Evolutionary conservation across 2,113 vertebrate species (phyloP).

Genomic region (Forbesichthys agassizii): DNA sequence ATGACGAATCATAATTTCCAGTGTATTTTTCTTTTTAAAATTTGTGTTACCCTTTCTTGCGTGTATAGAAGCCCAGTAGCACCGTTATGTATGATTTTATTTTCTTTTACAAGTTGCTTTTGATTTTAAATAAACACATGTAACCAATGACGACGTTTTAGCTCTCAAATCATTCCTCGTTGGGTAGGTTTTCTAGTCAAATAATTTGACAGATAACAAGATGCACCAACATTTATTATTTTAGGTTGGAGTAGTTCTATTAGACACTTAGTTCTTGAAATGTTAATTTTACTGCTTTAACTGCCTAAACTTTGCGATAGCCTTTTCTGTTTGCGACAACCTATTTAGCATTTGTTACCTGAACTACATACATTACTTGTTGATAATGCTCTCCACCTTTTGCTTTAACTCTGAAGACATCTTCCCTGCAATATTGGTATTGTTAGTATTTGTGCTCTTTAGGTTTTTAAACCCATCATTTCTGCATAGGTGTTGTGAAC

Average conservation of each 20-base stretch:
- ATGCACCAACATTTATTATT: neutral
- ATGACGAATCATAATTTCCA: conserved; percentile 45
- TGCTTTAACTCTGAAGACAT: neutral
- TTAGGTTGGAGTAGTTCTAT: neutral
- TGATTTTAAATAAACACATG: conserved; percentile 74
- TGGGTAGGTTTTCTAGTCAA: conserved; percentile 10
- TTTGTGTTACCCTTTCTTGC: conserved; percentile 61
- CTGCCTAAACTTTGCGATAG: conserved; percentile 13
- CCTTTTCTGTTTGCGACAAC: neutral
- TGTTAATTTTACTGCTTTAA: neutral
- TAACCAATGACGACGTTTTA: conserved; percentile 57
- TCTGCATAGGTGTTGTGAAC: conserved; percentile 32
- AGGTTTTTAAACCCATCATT: conserved; percentile 58
- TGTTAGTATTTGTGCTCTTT: conserved; percentile 69
- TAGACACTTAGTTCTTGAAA: neutral
- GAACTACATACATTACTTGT: neutral
- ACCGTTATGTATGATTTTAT: conserved; percentile 67
- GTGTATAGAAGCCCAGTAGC: conserved; percentile 43
- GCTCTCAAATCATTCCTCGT: conserved; percentile 59
- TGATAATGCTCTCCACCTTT: conserved; percentile 9
- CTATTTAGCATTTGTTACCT: neutral
- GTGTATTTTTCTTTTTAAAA: conserved; percentile 54
- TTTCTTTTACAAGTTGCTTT: conserved; percentile 58
- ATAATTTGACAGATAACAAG: neutral
- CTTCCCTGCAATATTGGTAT: conserved; percentile 35